Evolutionary conservation across 1,140 invertebrate genomes (phyloP).

Genomic region (Linepithema humile): DNA sequence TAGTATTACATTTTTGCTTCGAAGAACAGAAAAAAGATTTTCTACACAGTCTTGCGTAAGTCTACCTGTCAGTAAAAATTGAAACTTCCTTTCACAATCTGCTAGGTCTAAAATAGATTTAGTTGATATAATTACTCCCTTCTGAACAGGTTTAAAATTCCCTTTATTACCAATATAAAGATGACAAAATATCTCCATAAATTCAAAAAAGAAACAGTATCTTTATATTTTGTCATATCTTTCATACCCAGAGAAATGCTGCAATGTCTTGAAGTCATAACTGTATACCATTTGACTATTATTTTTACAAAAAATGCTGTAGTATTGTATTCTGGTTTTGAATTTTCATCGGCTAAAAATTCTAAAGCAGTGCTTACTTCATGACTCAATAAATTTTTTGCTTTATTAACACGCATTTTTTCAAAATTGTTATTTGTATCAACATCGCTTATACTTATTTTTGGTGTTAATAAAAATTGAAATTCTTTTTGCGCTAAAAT

Average conservation of each 20-base stretch:
- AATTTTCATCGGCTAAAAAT: constrained; percentile 19
- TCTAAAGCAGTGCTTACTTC: constrained; percentile 4
- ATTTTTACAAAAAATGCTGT: constrained; percentile 3
- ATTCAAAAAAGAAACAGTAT: constrained; percentile 13
- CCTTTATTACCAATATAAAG: background rate
- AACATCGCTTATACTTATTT: background rate
- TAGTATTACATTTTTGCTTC: constrained; percentile 14
- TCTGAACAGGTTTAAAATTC: constrained; percentile 16
- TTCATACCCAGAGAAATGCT: constrained; percentile 1
- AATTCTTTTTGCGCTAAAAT: background rate
- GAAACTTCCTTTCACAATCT: background rate
- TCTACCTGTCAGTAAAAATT: constrained; percentile 8
- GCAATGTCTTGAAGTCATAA: constrained; percentile 13
- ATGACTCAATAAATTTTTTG: constrained; percentile 11
- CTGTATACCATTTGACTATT: background rate
- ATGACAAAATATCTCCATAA: constrained; percentile 12
- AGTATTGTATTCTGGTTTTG: background rate
- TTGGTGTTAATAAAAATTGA: constrained; percentile 16
- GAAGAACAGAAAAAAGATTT: constrained; percentile 12
- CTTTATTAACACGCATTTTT: constrained; percentile 9
- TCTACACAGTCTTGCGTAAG: background rate
- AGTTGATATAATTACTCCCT: background rate
- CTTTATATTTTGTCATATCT: background rate
- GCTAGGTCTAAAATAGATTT: constrained; percentile 4
- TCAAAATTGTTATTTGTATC: background rate